These are phyloP conservation scores for Oenanthe melanoleuca DNA, from an alignment of 2,113 vertebrate species.

Conservation along the genomic window DNA sequence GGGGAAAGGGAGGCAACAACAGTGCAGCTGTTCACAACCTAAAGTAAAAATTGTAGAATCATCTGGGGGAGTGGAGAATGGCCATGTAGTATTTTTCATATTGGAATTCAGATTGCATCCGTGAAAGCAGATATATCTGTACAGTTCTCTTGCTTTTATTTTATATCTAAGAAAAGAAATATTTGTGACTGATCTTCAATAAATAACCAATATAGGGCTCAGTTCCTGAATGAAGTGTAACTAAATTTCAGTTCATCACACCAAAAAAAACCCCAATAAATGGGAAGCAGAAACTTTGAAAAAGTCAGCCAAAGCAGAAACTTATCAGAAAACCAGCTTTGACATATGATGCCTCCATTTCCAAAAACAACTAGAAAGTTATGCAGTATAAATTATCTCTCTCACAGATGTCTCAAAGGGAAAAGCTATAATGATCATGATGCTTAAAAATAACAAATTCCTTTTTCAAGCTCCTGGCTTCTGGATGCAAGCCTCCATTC, in stretches of 20 bases:
- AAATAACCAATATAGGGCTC: neutral
- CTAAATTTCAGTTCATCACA: neutral
- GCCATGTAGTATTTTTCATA: neutral
- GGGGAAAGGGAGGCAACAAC: neutral
- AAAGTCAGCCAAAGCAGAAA: conserved; percentile 24
- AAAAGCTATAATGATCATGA: conserved; percentile 4
- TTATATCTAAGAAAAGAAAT: neutral
- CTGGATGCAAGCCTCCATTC: neutral
- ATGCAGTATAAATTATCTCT: conserved; percentile 21
- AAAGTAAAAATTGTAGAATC: neutral
- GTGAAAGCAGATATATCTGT: neutral
- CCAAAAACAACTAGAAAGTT: neutral
- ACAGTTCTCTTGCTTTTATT: neutral
- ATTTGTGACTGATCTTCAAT: neutral
- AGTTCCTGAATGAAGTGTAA: neutral
- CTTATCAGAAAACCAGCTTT: neutral
- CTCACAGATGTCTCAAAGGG: conserved; percentile 2
- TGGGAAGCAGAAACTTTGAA: neutral
- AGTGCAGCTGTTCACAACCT: neutral
- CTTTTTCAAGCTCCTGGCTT: neutral
- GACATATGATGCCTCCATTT: neutral
- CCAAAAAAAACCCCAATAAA: neutral
- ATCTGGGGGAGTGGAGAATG: neutral
- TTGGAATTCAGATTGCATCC: neutral
- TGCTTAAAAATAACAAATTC: neutral